Base-by-base conservation (phyloP, 2,888 invertebrate species). In the Agrilus cyanescens region DNA sequence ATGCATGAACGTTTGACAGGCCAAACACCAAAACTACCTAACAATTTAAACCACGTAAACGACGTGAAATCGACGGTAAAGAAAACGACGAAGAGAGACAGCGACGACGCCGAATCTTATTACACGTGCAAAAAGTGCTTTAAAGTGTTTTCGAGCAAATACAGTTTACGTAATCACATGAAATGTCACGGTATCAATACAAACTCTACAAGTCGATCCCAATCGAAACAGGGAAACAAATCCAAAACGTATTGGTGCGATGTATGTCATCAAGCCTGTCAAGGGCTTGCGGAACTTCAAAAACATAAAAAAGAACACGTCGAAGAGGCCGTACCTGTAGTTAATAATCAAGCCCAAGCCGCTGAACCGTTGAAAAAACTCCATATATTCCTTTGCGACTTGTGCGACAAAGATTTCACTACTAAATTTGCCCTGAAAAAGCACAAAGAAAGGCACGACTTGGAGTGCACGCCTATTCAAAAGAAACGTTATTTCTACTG, bases 231-330 rank as follows among this genome's bases (percentile, higher is more conserved):
- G 5, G 56, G 56, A 35, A 55, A 57, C 13, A 42, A 50, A 8
- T 40, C 47, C 3, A 60, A 57, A 43, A 61, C 59, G 36, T 75
- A 74, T 50, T 71, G 71, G 32, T 81, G 80, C 57, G 76, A 80
- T 46, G 68, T 75, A 36, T 81, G 81, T 50, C 77, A 80, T n/a
- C 75, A 77, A 57, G 72, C 57, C 12, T 75, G 75, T 47, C 69
- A 72, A 0, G 74, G 71, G 2, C 57, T 68, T 38, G 65, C 72
- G 4, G 72, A 72, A 2, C 60, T 76, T 42, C 71, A 72, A 49
- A 70, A 71, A 52, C 77, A 77, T 47, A 75, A 74, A 48, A 70
- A 71, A 44, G 66, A 73, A 34, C 72, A 70, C 43, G 65, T 44
- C 48, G 40, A 43, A n/a, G 49, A 51, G 37, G 46, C 43, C 8